Base-by-base conservation (phyloP, 2,888 invertebrate genomes). In the Alcis repandata region DNA sequence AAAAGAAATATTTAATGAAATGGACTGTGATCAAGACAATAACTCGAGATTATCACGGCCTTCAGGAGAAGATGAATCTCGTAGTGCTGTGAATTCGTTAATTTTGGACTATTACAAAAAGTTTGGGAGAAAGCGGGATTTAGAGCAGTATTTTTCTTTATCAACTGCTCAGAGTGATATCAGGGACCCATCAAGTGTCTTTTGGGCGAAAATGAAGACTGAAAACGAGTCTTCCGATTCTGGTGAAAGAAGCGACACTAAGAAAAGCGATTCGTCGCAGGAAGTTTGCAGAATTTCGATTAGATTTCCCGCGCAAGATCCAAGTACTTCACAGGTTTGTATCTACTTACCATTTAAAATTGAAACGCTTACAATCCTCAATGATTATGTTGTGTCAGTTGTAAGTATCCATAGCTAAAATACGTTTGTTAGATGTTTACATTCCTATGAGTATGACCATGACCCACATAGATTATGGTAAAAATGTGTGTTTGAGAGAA, bases 21-120 rank as follows among this genome's bases (percentile, higher is more conserved):
- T 90, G 90, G 86, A 89, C 80, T 78, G 75, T 70, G 80, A 87
- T 74, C 86, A 80, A 58, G 67, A 70, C 41, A 76, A 77, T 58
- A 64, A 59, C 52, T 67, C 48, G 48, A 71, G 59, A 67, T 59
- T 69, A 36, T 59, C 63, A 46, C 73, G 68, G 43, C 67, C 65
- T 51, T 59, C 67, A 22, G 74, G 72, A n/a, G 79, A 78, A 56
- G 69, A 77, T 36, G 77, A 78, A 62, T 75, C 81, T 15, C 77
- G 79, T 56, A 77, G 84, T 20, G 87, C 90, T 49, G 85, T 93
- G 59, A 93, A 91, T 74, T 83, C 90, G 46, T 83, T 86, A 69
- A 90, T 94, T 71, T 82, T 96, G 75, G 95, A 96, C 78, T 96
- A 96, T 83, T 96, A 95, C 79, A 93, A 95, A 77, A 95, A 95